Percentiles rank a stretch among this genome's conserved stretches.
These are phyloP conservation scores for Cyprinodon variegatus DNA, from an alignment of 2,113 vertebrate species.

Conservation along the genomic window DNA sequence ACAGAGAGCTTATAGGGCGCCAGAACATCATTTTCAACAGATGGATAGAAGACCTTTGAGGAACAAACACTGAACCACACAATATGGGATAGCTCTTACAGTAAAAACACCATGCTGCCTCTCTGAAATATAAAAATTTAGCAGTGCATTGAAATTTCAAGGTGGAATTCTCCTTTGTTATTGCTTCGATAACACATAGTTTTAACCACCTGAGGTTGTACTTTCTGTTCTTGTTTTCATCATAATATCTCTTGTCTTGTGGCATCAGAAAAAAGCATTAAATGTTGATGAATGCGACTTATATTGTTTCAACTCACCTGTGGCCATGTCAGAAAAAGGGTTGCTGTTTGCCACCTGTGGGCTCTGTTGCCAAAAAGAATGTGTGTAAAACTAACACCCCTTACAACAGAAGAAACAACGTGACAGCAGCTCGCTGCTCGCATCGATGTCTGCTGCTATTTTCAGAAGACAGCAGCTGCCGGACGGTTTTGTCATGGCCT, in stretches of 20 bases:
- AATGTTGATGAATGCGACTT: conserved; percentile 28
- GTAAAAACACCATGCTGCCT: conserved; percentile 13
- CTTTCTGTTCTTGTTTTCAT: conserved; percentile 17
- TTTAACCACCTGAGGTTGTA: not conserved
- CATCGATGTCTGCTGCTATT: conserved; percentile 56
- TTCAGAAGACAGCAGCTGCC: conserved; percentile 69
- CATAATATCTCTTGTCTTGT: conserved; percentile 45
- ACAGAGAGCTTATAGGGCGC: conserved; percentile 19
- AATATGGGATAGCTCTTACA: conserved; percentile 67
- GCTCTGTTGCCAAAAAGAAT: conserved; percentile 44
- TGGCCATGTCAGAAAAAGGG: conserved; percentile 29
- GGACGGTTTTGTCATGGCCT: conserved; percentile 46
- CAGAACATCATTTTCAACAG: conserved; percentile 61
- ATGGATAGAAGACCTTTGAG: not conserved
- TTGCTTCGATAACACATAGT: conserved; percentile 25
- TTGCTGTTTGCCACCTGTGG: conserved; percentile 65
- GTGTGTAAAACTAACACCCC: conserved; percentile 43
- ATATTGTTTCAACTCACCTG: conserved; percentile 30
- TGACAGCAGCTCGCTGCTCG: conserved; percentile 28
- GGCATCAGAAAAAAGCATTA: conserved; percentile 22
- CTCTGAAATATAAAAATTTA: not conserved
- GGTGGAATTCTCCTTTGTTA: conserved; percentile 11
- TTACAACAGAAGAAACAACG: conserved; percentile 34
- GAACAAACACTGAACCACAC: conserved; percentile 4
- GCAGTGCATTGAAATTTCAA: conserved; percentile 25